Evolutionary conservation across 2,113 vertebrate genomes (phyloP).

Genomic region (Acrocephalus arundinaceus): DNA sequence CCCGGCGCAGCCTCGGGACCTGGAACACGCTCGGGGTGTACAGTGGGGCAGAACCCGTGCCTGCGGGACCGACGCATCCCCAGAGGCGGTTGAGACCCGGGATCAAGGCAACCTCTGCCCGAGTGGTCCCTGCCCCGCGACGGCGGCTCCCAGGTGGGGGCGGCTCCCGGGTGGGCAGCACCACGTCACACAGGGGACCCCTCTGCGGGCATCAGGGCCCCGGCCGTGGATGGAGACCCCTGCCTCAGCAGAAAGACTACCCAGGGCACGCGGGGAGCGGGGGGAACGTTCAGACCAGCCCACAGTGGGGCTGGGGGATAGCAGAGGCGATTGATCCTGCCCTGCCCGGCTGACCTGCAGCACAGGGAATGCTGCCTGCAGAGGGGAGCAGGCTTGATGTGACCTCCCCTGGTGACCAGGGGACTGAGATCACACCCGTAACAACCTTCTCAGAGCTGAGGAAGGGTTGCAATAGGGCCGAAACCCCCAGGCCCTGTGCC

Average conservation of each 20-base stretch:
- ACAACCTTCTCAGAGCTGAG: neutral
- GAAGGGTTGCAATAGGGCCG: no score
- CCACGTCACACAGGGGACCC: neutral
- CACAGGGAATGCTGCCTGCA: accelerated
- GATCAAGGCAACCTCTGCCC: no score
- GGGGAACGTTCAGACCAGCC: accelerated
- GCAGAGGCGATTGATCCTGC: neutral
- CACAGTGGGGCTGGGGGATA: accelerated
- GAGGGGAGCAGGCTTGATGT: neutral
- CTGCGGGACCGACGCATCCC: neutral
- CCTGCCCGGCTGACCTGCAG: neutral
- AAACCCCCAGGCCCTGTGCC: neutral
- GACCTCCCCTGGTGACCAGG: neutral
- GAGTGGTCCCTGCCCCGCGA: neutral
- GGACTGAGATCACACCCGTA: neutral
- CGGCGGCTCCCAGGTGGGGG: no score
- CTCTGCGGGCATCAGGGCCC: neutral
- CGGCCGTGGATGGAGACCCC: accelerated
- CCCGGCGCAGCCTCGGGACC: neutral
- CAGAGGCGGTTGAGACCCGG: neutral
- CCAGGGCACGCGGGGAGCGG: accelerated
- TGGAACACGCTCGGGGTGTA: neutral
- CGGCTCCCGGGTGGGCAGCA: neutral
- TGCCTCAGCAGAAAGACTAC: neutral
- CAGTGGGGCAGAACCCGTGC: neutral